phyloP scores from a whole-genome alignment of 2,113 vertebrate genomes.

The Irena cyanogastra region DNA sequence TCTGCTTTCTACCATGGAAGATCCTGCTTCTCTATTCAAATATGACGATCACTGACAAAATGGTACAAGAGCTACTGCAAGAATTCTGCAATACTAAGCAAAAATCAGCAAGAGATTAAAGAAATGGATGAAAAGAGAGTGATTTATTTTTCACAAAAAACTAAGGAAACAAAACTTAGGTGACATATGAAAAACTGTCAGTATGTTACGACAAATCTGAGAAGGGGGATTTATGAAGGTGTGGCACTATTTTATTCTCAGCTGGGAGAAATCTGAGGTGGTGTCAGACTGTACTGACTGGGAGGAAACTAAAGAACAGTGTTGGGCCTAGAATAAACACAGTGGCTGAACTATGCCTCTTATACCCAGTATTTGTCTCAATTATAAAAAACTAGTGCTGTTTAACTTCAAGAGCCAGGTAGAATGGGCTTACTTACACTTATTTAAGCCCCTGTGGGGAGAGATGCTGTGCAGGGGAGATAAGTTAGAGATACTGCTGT shows the following conservation, averaged over 20 bases:
- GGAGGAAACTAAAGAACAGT: not conserved
- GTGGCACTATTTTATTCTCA: not conserved
- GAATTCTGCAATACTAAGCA: not conserved
- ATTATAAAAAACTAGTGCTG: not conserved
- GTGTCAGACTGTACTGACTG: not conserved
- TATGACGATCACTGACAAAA: not conserved
- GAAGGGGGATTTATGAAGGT: not conserved
- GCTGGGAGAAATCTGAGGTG: not conserved
- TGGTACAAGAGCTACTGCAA: not conserved
- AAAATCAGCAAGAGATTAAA: not conserved
- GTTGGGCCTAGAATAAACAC: not conserved
- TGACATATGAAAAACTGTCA: not conserved
- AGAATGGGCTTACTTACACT: not conserved
- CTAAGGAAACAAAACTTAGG: not conserved
- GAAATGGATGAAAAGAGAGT: rapidly evolving
- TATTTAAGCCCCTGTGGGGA: not conserved
- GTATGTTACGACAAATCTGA: not conserved
- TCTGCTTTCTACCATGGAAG: not conserved
- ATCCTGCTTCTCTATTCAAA: not conserved
- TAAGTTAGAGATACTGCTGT: not conserved
- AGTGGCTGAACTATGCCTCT: not conserved
- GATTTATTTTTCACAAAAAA: not conserved
- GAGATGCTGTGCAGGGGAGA: not conserved
- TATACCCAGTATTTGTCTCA: not conserved
- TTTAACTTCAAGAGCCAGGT: not conserved